Evolutionary conservation across 1,140 invertebrate species (phyloP).

Genomic region (Babylonia areolata): DNA sequence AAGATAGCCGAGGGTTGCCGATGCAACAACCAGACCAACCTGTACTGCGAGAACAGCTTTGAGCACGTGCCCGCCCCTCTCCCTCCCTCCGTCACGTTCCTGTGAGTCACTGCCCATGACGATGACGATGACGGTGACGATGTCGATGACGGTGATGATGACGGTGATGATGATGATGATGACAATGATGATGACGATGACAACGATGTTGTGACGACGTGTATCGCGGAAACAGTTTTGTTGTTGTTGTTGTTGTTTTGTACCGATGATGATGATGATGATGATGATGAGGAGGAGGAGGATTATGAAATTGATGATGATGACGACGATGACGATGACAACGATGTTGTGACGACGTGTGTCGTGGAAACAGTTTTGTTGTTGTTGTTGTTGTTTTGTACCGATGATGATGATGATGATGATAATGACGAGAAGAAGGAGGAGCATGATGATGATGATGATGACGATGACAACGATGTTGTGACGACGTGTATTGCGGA

Average conservation of each 20-base stretch:
- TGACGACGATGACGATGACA: not conserved
- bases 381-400: too few species aligned
- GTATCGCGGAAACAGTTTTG: not conserved
- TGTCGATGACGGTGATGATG: not conserved
- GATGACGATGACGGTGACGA: not conserved
- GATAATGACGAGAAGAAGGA: too few species aligned
- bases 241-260: not conserved
- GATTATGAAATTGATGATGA: not conserved
- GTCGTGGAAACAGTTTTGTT: too few species aligned
- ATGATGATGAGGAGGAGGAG: not conserved
- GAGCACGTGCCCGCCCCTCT: not conserved
- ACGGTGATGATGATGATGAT: not conserved
- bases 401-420: too few species aligned
- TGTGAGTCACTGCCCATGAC: not conserved
- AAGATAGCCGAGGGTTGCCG: not conserved
- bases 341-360: not conserved
- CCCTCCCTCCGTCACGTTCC: not conserved
- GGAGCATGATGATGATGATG: not conserved
- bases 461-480: not conserved
- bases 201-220: not conserved
- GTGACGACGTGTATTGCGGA: too few species aligned
- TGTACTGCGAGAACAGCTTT: conserved; percentile 6
- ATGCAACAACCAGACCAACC: conserved; percentile 12
- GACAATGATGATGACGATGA: not conserved
- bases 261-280: not conserved